Evolutionary conservation across 2,888 invertebrate species (phyloP).

Genomic region (Aporophyla nigra): DNA sequence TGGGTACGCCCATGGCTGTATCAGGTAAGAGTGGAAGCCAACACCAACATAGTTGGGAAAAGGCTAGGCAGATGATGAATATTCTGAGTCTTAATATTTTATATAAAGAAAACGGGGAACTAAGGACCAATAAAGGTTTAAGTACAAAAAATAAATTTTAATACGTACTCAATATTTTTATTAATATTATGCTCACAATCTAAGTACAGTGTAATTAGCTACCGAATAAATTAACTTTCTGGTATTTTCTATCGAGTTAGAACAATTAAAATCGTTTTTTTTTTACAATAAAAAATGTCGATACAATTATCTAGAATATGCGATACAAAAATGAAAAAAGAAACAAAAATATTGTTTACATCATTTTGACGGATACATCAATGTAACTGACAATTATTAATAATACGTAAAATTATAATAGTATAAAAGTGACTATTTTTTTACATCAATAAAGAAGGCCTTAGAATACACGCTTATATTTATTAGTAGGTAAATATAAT

Average conservation of each 20-base stretch:
- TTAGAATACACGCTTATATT: slow-evolving; percentile 60
- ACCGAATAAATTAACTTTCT: slow-evolving; percentile 86
- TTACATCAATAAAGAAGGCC: slow-evolving; percentile 62
- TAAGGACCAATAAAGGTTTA: not conserved
- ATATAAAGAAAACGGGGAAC: not conserved
- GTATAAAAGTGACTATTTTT: slow-evolving; percentile 68
- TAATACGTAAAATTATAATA: slow-evolving; percentile 61
- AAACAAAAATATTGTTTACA: slow-evolving; percentile 44
- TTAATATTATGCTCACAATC: slow-evolving; percentile 87
- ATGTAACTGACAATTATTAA: slow-evolving; percentile 51
- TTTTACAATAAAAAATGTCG: slow-evolving; percentile 64
- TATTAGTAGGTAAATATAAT: slow-evolving; percentile 66
- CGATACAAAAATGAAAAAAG: slow-evolving; percentile 37
- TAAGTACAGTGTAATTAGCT: slow-evolving; percentile 87
- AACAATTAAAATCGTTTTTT: slow-evolving; percentile 74
- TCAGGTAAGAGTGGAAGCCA: no score
- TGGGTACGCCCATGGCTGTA: no score
- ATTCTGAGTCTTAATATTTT: not conserved
- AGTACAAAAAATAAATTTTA: slow-evolving; percentile 31
- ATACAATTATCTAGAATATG: slow-evolving; percentile 58
- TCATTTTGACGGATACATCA: slow-evolving; percentile 50
- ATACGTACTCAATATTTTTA: slow-evolving; percentile 85
- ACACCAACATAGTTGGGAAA: no score
- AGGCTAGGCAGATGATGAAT: no score
- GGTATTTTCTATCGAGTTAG: slow-evolving; percentile 81